These are phyloP conservation scores for Caenorhabditis virilis DNA, from an alignment of 2,888 invertebrate species.

Conservation along the genomic window DNA sequence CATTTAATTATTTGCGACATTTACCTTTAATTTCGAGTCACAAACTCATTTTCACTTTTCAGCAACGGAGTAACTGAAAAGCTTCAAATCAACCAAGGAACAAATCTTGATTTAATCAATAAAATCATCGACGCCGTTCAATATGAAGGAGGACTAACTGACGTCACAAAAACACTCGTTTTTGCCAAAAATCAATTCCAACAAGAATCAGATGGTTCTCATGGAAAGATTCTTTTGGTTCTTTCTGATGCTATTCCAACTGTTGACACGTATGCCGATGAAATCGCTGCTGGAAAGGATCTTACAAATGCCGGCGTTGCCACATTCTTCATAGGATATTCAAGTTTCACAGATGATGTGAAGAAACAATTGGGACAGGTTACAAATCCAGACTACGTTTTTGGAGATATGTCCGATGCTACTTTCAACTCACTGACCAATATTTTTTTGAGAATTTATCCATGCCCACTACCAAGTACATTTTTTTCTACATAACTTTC, in stretches of 20 bases:
- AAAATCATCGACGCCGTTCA: slow-evolving; percentile 9
- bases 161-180: slow-evolving; percentile 17
- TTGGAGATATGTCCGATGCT: slow-evolving; percentile 19
- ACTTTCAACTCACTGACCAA: slow-evolving; percentile 13
- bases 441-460: slow-evolving; percentile 18
- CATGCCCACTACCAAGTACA: slow-evolving; percentile 31
- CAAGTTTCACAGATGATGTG: slow-evolving; percentile 11
- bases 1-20: too few species aligned
- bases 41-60: too few species aligned
- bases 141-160: slow-evolving; percentile 30
- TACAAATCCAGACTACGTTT: slow-evolving; percentile 19
- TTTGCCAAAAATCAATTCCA: slow-evolving; percentile 8
- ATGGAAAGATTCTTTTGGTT: slow-evolving; percentile 16
- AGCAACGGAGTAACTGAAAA: slow-evolving; percentile 8
- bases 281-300: slow-evolving; percentile 17
- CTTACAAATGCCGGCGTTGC: slow-evolving; percentile 7
- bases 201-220: slow-evolving; percentile 5
- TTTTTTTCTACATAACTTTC: neutral
- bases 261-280: slow-evolving; percentile 17
- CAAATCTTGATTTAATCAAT: slow-evolving; percentile 11
- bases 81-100: slow-evolving; percentile 20
- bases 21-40: too few species aligned
- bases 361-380: slow-evolving; percentile 16
- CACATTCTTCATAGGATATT: slow-evolving; percentile 30
- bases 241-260: slow-evolving; percentile 35